A percentile compares a stretch with the other conserved stretches of the same genome.
phyloP scores from a whole-genome alignment of 2,113 vertebrate genomes.

The Phasianus colchicus region DNA sequence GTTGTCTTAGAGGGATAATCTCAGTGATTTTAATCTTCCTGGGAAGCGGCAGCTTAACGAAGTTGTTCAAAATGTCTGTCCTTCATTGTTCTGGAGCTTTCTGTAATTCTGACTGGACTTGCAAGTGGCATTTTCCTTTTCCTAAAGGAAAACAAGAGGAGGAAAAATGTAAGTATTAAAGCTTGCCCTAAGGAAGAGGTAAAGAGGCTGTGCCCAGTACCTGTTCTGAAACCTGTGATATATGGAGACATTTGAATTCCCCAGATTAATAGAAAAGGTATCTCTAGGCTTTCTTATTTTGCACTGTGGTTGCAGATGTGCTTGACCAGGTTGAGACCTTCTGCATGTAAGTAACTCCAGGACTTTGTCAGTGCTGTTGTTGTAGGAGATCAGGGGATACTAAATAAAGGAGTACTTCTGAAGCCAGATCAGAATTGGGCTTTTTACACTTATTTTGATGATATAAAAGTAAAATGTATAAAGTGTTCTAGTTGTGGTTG shows the following conservation, averaged over 20 bases:
- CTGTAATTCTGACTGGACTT: background rate
- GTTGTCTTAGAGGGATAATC: background rate
- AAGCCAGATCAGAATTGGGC: background rate
- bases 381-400: accelerated
- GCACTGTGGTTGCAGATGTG: background rate
- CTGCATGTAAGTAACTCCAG: background rate
- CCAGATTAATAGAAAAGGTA: background rate
- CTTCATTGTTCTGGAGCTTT: background rate
- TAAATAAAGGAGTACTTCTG: background rate
- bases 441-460: background rate
- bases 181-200: background rate
- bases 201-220: background rate
- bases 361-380: background rate
- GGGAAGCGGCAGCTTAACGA: background rate
- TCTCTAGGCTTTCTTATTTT: background rate
- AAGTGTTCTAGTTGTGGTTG: background rate
- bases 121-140: background rate
- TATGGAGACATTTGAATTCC: background rate
- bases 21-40: background rate
- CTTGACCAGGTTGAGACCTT: background rate
- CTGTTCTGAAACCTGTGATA: background rate
- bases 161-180: background rate
- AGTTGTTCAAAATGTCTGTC: background rate
- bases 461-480: background rate
- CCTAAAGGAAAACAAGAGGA: too few species aligned